Percentiles rank a stretch among this genome's conserved stretches.
These are phyloP conservation scores for Poecilia wingei DNA, from an alignment of 2,797 vertebrate species.

Conservation along the genomic window DNA sequence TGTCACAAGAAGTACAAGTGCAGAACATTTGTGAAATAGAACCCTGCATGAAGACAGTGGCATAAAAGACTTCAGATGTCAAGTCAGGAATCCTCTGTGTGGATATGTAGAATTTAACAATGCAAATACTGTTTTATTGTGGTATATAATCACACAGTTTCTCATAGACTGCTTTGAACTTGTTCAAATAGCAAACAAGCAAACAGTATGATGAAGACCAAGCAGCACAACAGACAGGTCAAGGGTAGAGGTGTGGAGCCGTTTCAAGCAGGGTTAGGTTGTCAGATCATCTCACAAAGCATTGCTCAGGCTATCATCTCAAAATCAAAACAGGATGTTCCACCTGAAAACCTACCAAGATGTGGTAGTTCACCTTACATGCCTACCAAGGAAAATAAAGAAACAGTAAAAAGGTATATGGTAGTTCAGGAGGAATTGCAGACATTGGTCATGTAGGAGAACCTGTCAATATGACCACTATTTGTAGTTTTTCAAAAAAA, in stretches of 20 bases:
- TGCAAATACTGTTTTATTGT: conserved; percentile 2
- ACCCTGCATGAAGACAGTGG: conserved; percentile 22
- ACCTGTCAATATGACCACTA: background rate
- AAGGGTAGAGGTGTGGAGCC: background rate
- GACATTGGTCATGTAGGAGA: background rate
- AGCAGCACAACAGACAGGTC: background rate
- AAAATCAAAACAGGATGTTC: background rate
- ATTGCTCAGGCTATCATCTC: background rate
- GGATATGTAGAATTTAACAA: background rate
- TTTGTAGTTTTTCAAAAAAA: background rate
- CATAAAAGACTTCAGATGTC: conserved; percentile 14
- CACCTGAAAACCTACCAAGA: background rate
- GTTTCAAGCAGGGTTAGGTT: background rate
- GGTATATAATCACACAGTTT: conserved; percentile 5
- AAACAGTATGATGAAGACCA: background rate
- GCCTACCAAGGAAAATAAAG: background rate
- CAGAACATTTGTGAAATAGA: conserved; percentile 19
- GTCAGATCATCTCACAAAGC: background rate
- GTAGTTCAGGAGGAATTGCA: background rate
- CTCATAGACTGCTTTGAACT: background rate
- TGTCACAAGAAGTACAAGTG: conserved; percentile 21
- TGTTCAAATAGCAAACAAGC: background rate
- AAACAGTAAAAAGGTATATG: background rate
- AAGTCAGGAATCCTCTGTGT: background rate
- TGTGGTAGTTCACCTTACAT: background rate